phyloP scores from a whole-genome alignment of 92 coral and sea anemone species.

The Blastomussa wellsi region DNA sequence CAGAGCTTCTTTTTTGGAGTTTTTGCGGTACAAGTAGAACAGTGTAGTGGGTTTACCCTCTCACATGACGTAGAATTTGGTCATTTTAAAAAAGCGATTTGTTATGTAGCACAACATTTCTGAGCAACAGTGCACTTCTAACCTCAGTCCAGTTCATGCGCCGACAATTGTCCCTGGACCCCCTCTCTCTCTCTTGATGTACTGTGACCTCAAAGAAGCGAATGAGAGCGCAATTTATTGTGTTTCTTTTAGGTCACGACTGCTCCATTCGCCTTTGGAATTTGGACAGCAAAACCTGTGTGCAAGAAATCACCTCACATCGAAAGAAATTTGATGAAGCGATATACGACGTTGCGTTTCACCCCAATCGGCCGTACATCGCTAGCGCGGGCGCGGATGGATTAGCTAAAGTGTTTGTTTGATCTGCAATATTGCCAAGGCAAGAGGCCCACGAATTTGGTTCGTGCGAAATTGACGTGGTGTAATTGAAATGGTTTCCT shows the following conservation, averaged over 20 bases:
- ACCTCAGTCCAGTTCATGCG: no score
- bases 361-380: conserved; percentile 90
- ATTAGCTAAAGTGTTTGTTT: conserved; percentile 93
- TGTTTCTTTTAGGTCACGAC: conserved; percentile 79
- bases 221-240: no score
- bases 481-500: conserved; percentile 11
- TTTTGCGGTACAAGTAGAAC: no score
- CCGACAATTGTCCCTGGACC: no score
- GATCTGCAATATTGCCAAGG: conserved; percentile 20
- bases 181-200: no score
- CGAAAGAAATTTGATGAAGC: conserved; percentile 98
- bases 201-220: no score
- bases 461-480: conserved; percentile 4
- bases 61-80: no score
- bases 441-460: not conserved
- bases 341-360: conserved; percentile 97
- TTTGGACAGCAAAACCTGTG: conserved; percentile 94
- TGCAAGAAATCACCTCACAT: conserved; percentile 98
- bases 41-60: no score
- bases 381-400: conserved; percentile 99
- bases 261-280: conserved; percentile 99
- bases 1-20: no score
- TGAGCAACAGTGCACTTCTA: no score
- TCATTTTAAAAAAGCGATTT: no score
- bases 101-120: no score